Base-by-base conservation (phyloP, 2,113 vertebrate species). In the Potamarius usumacintae region DNA sequence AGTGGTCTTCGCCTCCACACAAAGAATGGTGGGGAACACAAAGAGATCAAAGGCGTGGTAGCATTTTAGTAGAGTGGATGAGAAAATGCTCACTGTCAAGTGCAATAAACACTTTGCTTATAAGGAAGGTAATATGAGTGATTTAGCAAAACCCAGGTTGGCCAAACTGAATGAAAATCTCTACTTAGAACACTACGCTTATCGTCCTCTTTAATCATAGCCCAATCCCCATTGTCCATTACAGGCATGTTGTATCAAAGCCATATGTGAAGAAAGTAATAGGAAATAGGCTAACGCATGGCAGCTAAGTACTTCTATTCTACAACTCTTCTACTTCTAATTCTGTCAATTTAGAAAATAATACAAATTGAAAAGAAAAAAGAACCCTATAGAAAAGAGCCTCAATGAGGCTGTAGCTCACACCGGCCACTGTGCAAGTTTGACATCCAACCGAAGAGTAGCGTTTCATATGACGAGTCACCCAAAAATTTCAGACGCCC, bases 41-140 rank as follows among this genome's bases (percentile, higher is more conserved):
- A 80, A 58, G 10, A 34, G 78, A 80, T 80, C 55, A 80, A 58
- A 80, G 78, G 53, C 11, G 78, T 80, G 78, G 55, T 20, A 34
- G 78, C 14, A 34, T 58, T 80, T 80, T 80, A 80, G 78, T 30
- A 80, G 53, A 55, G 76, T 78, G 2, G 25, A 55, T 55, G 50
- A 80, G 55, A 80, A 80, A 80, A 80, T 15, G 25, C 17, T 60
- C 15, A 18, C 55, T 34, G 55, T 60, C 55, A 81, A 80, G 27
- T 34, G 53, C n/a, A 80, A 81, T 60, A 81, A 81, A 11, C 34
- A 17, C 78, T 22, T 5, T 10, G 27, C 78, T 34, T 34, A 10
- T 60, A 60, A 20, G 30, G 18, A 60, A 81, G 55, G 27, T 60
- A 60, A 34, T 42, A 60, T 1, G 30, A 60, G 55, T 81, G 55